Base-by-base conservation (phyloP, 2,888 invertebrate species). In the Catocala nupta region DNA sequence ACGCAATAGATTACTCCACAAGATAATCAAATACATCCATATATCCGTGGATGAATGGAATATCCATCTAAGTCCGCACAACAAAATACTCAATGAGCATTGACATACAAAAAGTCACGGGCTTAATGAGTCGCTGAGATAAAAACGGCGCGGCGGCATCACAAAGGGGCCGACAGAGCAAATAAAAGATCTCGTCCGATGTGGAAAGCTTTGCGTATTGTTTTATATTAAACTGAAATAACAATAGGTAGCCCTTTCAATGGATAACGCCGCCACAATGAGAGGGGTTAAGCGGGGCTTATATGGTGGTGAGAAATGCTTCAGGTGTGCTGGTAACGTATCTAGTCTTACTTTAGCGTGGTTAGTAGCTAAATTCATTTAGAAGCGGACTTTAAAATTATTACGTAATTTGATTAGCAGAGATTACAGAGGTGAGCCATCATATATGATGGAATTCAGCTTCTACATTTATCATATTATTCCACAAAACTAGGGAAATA, bases 231-330 rank as follows among this genome's bases (percentile, higher is more conserved):
- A 93, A 90, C 84, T 91, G 93, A 92, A 91, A 93, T 79, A 93
- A 94, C 93, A 94, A 94, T 94, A 93, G 93, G 93, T 93, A 93
- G 93, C 89, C 83, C 87, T 78, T 93, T 94, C 93, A 94, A 92
- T 93, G 93, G 92, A 72, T 83, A 83, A 84, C 83, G 93, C 93
- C 93, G 92, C 90, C 92, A 93, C 93, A 94, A 93, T 92, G 90
- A 91, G 83, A 74, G 78, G 51, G 44, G 56, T 84, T 75, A 81
- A 61, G 71, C 65, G 39, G 1, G 80, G 89, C 16, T 80, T 84
- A 85, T 83, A 92, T 89, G 87, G 48, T 48, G 71, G 56, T 75
- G 71, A 62, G 68, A 62, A 55, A 57, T 39, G 12, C 48, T 25
- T 10, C 36, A 8, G 25, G 16, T 47, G 47, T 13, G 47, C 1